Evolutionary conservation across 2,797 vertebrate species (phyloP), one percentile per base, ranked within the genome.

Genomic region (Sparus aurata): DNA sequence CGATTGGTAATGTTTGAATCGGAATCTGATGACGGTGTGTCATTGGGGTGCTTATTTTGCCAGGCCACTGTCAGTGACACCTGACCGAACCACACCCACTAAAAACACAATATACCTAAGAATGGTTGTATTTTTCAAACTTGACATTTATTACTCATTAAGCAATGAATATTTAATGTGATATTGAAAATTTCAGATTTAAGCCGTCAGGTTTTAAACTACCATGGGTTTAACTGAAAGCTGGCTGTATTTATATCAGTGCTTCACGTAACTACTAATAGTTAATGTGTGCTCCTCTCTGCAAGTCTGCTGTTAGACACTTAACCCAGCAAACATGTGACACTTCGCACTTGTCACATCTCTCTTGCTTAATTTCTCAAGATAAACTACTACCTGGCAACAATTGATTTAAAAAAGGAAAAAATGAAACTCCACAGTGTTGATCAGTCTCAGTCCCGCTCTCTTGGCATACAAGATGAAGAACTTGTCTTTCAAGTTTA

Each of bases 401-500:
- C 20, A 18, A 23, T 60, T 46, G 13, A n/a, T 60, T 49, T 46
- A 11, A 53, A 17, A 60, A 60, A 12, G 4, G 4, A 25, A 17
- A 20, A 55, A 45, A 25, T 1, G 22, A 4, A 45, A 55, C 22
- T 3, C 11, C 38, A 18, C 69, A 49, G 68, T 45, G 12, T 49
- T 61, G 11, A 12, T 58, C 20, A 46, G 38, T 22, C 41, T 75
- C 41, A 75, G 53, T 65, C 47, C 27, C 55, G 17, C 30, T 27
- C 52, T 27, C 15, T 12, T 58, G 38, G 12, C 45, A 71, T 58
- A 47, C 52, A 38, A 46, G 17, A 70, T 71, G 15, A 55, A 25
- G 3, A 25, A 59, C 34, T n/a, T 61, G 38, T 11, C 38, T 38
- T 58, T n/a, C 34, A 25, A 17, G 43, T 73, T 79, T 66, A 62